Conservation (phyloP, 2,888 invertebrate species). For the Euspilapteryx auroguttella region DNA sequence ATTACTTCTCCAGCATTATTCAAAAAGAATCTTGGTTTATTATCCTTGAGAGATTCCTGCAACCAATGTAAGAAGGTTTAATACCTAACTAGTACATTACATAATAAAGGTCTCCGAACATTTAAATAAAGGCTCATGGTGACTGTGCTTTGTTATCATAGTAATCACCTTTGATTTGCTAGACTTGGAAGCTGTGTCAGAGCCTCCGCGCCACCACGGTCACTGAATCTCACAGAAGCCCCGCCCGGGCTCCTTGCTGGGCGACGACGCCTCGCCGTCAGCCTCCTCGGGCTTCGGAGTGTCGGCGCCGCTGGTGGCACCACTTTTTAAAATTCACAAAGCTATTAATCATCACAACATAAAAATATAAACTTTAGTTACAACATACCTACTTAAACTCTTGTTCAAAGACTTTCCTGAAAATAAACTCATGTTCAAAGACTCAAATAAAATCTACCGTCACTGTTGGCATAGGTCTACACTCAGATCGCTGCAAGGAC, state of each 20-base stretch:
- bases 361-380: too few species aligned
- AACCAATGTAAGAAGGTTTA: slow-evolving; percentile 5
- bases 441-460: too few species aligned
- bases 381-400: too few species aligned
- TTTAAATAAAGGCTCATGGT: too few species aligned
- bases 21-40: slow-evolving; percentile 50
- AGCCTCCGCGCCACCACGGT: slow-evolving; percentile 62
- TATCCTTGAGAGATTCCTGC: slow-evolving; percentile 49
- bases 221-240: slow-evolving; percentile 64
- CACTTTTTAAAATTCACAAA: slow-evolving; percentile 18
- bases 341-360: too few species aligned
- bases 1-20: slow-evolving; percentile 56
- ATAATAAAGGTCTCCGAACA: too few species aligned
- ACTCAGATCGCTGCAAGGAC: too few species aligned
- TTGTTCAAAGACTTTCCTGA: too few species aligned
- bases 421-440: too few species aligned
- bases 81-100: too few species aligned
- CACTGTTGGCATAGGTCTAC: too few species aligned
- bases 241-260: slow-evolving; percentile 51
- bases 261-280: slow-evolving; percentile 35
- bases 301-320: slow-evolving; percentile 30
- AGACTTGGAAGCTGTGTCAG: slow-evolving; percentile 56
- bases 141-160: too few species aligned
- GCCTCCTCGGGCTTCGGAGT: slow-evolving; percentile 33
- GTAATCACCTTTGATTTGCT: slow-evolving; percentile 52